Conservation (phyloP, 1,140 invertebrate genomes). For the Drosophila lacertosa region DNA sequence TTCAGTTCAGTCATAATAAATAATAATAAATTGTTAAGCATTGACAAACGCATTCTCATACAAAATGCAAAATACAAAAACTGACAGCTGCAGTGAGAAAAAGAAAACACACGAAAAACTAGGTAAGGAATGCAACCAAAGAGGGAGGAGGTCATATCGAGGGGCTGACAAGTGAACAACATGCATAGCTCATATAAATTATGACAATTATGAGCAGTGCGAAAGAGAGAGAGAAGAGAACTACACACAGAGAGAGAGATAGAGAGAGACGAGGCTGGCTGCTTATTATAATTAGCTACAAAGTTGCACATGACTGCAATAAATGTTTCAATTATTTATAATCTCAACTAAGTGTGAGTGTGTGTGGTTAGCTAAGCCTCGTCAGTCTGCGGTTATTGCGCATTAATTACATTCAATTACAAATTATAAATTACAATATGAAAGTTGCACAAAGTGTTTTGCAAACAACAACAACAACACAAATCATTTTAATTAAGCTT, state of each 20-base stretch:
- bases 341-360: conserved; percentile 31
- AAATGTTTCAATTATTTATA: conserved; percentile 82
- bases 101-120: conserved; percentile 41
- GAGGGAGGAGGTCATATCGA: not conserved
- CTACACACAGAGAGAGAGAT: conserved; percentile 16
- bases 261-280: conserved; percentile 21
- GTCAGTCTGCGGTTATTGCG: conserved; percentile 39
- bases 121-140: conserved; percentile 46
- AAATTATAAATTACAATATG: conserved; percentile 36
- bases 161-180: conserved; percentile 32
- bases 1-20: conserved; percentile 22
- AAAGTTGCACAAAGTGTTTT: conserved; percentile 56
- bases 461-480: conserved; percentile 25
- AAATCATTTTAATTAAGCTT: conserved; percentile 70
- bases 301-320: conserved; percentile 80
- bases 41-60: conserved; percentile 19
- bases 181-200: conserved; percentile 64
- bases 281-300: conserved; percentile 77
- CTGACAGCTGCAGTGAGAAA: conserved; percentile 60
- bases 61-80: conserved; percentile 38
- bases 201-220: conserved; percentile 66
- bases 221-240: conserved; percentile 7
- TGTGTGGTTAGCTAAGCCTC: conserved; percentile 26
- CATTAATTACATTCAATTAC: conserved; percentile 73
- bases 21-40: conserved; percentile 43